Evolutionary conservation across 2,797 vertebrate species (phyloP), one percentile per base, ranked within the genome.

Genomic region (Cheirogaleus major): DNA sequence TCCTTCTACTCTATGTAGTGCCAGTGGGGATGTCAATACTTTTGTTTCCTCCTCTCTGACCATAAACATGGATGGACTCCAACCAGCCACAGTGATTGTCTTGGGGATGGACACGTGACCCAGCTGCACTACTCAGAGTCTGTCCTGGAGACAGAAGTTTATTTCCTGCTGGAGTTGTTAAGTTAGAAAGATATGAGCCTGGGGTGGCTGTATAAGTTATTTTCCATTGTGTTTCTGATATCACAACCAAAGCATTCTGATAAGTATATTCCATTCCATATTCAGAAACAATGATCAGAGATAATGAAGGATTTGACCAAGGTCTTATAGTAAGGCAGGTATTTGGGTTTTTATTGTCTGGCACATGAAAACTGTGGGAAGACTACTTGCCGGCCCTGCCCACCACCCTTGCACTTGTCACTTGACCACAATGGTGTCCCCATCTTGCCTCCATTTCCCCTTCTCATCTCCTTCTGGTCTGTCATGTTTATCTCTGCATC

Each of bases 281-380:
- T 72, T 91, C 48, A 91, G 70, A 91, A 93, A 88, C 35, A 84
- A 63, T 32, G 30, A 22, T 79, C 52, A 91, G 76, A 87, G 72
- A 69, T 52, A 67, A 70, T 38, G 48, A 93, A 78, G 32, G 57
- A 73, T 69, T 69, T 89, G 25, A 91, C 22, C 12, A 65, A 70
- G n/a, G 27, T 45, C 57, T 63, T 70, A 17, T 27, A 57, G 69
- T 20, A 48, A 94, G 90, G 57, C 35, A 18, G 69, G 43, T 78
- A 43, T 41, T 27, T 59, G 38, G 78, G 22, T 45, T 70, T 25
- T 48, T 73, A 0, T 12, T 22, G 5, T 72, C 69, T 63, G 85
- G 22, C 84, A 43, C 35, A 3, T 61, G 38, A 27, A n/a, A 43
- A 83, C 75, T 43, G 15, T 38, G 43, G 43, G 35, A 35, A 38